Evolutionary conservation across 1,140 invertebrate genomes (phyloP).

Genomic region (Delia radicum): DNA sequence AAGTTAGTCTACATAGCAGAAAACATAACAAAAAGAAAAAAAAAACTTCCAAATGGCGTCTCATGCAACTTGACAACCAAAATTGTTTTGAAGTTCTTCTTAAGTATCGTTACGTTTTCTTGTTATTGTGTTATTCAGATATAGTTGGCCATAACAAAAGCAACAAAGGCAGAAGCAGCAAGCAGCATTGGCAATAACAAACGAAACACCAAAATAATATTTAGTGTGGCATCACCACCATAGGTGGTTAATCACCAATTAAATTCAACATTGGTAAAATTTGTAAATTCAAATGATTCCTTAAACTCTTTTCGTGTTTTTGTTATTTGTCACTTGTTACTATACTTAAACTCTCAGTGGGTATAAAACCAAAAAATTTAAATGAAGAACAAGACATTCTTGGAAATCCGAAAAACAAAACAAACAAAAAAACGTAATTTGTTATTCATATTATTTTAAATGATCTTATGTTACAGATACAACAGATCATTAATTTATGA

Average conservation of each 20-base stretch:
- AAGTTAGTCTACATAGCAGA: neutral
- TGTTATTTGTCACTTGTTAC: conserved; percentile 19
- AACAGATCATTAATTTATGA: neutral
- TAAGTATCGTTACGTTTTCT: neutral
- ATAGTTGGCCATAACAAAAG: neutral
- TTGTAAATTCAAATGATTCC: conserved; percentile 35
- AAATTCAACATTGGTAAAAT: conserved; percentile 53
- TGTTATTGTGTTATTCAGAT: neutral
- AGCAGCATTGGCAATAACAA: too few species aligned
- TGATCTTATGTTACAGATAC: conserved; percentile 13
- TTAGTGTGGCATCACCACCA: conserved; percentile 32
- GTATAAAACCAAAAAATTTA: neutral
- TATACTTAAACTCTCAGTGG: neutral
- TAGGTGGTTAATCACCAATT: conserved; percentile 55
- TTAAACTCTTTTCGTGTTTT: conserved; percentile 15
- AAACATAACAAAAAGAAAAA: neutral
- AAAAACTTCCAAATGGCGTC: neutral
- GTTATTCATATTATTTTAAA: conserved; percentile 22
- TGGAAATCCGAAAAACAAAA: neutral
- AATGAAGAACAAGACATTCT: neutral
- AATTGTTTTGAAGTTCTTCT: neutral
- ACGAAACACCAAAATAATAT: neutral
- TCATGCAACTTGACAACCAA: neutral
- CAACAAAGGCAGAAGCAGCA: too few species aligned
- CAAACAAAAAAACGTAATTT: conserved; percentile 12